Evolutionary conservation across 2,113 vertebrate species (phyloP).

Genomic region (Alaudala cheleensis): DNA sequence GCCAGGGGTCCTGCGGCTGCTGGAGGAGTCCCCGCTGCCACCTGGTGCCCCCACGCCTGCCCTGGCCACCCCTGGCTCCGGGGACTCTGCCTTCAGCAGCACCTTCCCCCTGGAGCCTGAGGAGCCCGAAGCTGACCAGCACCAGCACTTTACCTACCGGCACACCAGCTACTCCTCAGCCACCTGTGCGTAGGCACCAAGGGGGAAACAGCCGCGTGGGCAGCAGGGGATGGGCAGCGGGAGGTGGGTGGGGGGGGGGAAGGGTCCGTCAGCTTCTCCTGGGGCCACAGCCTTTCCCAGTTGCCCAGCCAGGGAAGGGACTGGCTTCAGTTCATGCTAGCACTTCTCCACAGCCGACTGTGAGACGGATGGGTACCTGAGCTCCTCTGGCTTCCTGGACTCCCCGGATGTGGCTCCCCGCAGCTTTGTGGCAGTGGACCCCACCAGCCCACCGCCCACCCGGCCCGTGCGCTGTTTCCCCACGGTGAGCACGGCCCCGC

Average conservation of each 20-base stretch:
- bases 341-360: constrained; percentile 83
- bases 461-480: constrained; percentile 80
- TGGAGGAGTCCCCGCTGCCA: constrained; percentile 53
- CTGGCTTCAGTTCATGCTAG: rapidly evolving
- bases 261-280: background rate
- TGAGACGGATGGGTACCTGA: constrained; percentile 91
- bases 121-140: constrained; percentile 91
- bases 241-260: rapidly evolving
- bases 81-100: constrained; percentile 73
- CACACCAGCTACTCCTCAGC: constrained; percentile 90
- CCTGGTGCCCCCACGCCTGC: background rate
- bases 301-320: background rate
- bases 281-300: background rate
- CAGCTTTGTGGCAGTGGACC: background rate
- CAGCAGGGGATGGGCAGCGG: rapidly evolving
- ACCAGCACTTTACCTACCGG: constrained; percentile 82
- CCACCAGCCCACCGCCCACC: constrained; percentile 55
- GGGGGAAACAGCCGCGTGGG: background rate
- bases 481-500: constrained; percentile 67
- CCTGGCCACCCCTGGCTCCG: constrained; percentile 24
- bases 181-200: constrained; percentile 79
- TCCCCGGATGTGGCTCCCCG: constrained; percentile 54
- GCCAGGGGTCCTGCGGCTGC: background rate
- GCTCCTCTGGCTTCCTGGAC: constrained; percentile 88
- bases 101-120: constrained; percentile 82